Base-by-base conservation (phyloP, 2,888 invertebrate species). In the Agelastica alni region DNA sequence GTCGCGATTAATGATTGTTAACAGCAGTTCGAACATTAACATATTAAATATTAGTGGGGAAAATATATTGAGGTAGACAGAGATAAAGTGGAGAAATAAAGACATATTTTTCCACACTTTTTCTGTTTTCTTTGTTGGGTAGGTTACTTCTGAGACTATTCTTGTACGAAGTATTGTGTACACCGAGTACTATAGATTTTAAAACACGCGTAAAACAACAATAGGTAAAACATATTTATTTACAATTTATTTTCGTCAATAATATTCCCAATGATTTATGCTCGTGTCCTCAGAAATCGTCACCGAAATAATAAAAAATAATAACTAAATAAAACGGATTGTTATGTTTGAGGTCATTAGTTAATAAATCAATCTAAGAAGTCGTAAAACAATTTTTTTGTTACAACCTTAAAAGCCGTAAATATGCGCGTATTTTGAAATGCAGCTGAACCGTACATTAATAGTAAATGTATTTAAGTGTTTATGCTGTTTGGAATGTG, bases 281-380 rank as follows among this genome's bases (percentile, higher is more conserved):
- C 12, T 18, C 20, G 20, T 20, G 9, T 36, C 16, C 9, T 7
- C 26, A n/a, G 26, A n/a, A 36, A 17, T 17, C 12, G 12, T 18
- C 37, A 39, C 37, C 37, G 37, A 20, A 39, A 39, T 39, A 17
- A 39, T 39, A 36, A 26, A 26, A 26, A 26, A 9, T 14, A 36
- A 13, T 18, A 37, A 17, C 37, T 16, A 18, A 45, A 18, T 12
- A 34, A 32, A 31, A 31, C 32, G 13, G n/a, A 32, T 20, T 28
- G 18, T 12, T 16, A 10, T 17, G 39, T 16, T 12, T 20, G 32
- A 34, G 32, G 22, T 31, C 18, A 20, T 20, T 26, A 20, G 28
- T 9, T 41, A 30, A 47, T 28, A 53, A 56, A 46, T 51, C 31
- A 42, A 44, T 13, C 20, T 18, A 20, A 36, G 6, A 30, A 32